phyloP scores from a whole-genome alignment of 1,140 invertebrate genomes.

The Coboldia fuscipes region DNA sequence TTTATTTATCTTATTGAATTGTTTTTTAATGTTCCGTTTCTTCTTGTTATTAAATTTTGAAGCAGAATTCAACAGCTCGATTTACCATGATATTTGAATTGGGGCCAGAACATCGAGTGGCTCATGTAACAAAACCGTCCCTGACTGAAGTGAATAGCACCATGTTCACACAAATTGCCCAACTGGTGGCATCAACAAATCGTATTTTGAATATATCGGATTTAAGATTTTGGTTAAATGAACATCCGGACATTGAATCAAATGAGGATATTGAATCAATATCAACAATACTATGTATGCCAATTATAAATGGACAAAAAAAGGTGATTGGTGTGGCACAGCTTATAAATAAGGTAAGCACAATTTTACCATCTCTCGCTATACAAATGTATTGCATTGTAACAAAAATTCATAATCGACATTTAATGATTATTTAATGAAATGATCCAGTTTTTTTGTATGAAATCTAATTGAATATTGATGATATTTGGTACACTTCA shows the following conservation, averaged over 20 bases:
- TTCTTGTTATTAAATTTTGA: not conserved
- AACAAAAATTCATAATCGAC: not conserved
- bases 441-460: not conserved
- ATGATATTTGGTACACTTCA: too few relatives aligned
- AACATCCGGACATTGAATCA: slow-evolving; percentile 23
- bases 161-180: slow-evolving; percentile 47
- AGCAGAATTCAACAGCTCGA: slow-evolving; percentile 25
- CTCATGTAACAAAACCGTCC: slow-evolving; percentile 18
- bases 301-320: slow-evolving; percentile 73
- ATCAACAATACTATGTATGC: slow-evolving; percentile 69
- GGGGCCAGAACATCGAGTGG: slow-evolving; percentile 25
- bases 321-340: slow-evolving; percentile 81
- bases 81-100: slow-evolving; percentile 69
- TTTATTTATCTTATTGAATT: not conserved
- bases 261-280: slow-evolving; percentile 36
- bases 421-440: too few relatives aligned
- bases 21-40: not conserved
- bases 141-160: slow-evolving; percentile 22
- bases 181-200: slow-evolving; percentile 59
- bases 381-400: not conserved
- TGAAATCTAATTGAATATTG: not conserved
- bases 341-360: slow-evolving; percentile 73
- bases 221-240: slow-evolving; percentile 42
- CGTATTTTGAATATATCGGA: slow-evolving; percentile 67
- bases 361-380: too few relatives aligned